These are phyloP conservation scores for Baccha elongata DNA, from an alignment of 2,888 invertebrate species.

Conservation along the genomic window DNA sequence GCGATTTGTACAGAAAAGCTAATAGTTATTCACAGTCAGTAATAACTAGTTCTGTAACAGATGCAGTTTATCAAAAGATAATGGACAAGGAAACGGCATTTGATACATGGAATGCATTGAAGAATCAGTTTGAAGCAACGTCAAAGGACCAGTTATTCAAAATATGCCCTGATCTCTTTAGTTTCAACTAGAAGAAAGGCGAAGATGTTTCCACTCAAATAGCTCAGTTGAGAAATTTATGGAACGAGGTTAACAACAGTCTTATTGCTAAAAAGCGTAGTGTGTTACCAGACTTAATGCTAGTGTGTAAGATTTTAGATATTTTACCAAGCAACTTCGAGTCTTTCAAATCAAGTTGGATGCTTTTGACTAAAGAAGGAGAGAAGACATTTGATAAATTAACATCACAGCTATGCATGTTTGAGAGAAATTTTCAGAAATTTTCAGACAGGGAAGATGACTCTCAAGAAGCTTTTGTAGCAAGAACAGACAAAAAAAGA, in stretches of 20 bases:
- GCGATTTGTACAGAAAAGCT: no score
- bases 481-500: not conserved
- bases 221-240: not conserved
- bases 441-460: not conserved
- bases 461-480: not conserved
- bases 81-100: no score
- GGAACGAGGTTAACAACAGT: no score
- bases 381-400: not conserved
- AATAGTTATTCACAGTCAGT: no score
- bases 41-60: no score
- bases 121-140: no score
- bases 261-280: not conserved
- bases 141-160: not conserved
- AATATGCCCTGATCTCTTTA: not conserved
- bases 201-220: not conserved
- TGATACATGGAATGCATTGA: no score
- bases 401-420: not conserved
- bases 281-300: not conserved
- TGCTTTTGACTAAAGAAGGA: not conserved
- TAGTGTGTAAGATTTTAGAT: not conserved
- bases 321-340: no score
- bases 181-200: not conserved
- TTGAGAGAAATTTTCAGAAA: not conserved
- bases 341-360: not conserved
- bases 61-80: no score